Conservation (phyloP, 1,140 invertebrate genomes). For the Camponotus floridanus region DNA sequence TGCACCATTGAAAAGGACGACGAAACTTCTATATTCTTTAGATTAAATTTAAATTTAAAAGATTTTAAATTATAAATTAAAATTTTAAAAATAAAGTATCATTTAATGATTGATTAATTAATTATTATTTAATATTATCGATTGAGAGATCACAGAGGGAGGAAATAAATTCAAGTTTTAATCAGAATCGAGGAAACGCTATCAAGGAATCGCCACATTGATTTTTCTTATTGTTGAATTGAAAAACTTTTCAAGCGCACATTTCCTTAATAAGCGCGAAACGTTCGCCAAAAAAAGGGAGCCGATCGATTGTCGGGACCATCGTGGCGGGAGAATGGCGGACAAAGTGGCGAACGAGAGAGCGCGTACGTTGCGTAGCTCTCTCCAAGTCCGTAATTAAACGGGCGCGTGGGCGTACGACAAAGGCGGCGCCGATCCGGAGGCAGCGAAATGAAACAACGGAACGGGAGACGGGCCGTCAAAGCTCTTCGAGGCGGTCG, state of each 20-base stretch:
- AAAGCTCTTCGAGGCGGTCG: slow-evolving; percentile 69
- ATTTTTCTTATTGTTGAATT: background rate
- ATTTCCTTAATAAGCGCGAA: background rate
- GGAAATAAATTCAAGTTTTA: background rate
- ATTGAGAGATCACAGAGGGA: background rate
- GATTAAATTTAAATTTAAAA: background rate
- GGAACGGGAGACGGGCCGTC: slow-evolving; percentile 50
- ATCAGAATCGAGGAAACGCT: background rate
- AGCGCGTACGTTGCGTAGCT: slow-evolving; percentile 60
- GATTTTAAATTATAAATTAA: too few species aligned
- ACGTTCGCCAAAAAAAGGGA: background rate
- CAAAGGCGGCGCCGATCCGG: slow-evolving; percentile 71
- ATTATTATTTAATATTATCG: background rate
- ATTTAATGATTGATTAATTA: background rate
- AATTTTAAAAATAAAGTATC: too few species aligned
- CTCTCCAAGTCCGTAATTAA: slow-evolving; percentile 77
- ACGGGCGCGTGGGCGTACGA: slow-evolving; percentile 61
- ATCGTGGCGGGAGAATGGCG: background rate
- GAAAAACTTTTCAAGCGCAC: background rate
- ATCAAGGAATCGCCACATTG: background rate
- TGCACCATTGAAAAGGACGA: background rate
- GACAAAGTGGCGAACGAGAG: slow-evolving; percentile 25
- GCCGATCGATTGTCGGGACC: slow-evolving; percentile 18
- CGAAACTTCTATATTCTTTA: background rate
- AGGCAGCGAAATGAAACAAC: slow-evolving; percentile 61